A percentile compares a stretch with the other conserved stretches of the same genome.
These are phyloP conservation scores for Macroteleia sp. DNA, from an alignment of 2,888 invertebrate genomes.

Conservation along the genomic window DNA sequence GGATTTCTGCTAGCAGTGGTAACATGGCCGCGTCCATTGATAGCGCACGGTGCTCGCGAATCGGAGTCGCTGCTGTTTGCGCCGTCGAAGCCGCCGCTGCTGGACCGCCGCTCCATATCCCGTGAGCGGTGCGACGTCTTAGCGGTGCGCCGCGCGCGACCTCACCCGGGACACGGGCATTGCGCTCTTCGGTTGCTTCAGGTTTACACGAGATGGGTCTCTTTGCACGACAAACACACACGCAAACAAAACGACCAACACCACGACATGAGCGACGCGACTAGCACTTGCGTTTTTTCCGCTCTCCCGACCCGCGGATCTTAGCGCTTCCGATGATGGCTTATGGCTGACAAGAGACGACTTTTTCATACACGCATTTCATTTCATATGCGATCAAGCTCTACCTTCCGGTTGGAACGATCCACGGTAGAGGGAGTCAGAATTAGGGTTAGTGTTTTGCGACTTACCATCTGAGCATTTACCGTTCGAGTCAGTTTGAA, in stretches of 20 bases:
- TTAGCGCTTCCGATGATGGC: not conserved
- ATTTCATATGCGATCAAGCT: no score
- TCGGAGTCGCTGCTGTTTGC: constrained; percentile 27
- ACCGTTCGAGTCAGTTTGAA: no score
- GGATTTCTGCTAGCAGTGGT: constrained; percentile 81
- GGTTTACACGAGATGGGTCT: no score
- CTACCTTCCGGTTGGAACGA: no score
- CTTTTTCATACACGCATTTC: no score
- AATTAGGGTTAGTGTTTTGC: no score
- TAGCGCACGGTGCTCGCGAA: constrained; percentile 68
- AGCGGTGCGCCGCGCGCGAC: constrained; percentile 30
- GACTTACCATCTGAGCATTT: no score
- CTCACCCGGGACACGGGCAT: constrained; percentile 35
- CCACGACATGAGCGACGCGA: not conserved
- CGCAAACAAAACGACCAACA: not conserved
- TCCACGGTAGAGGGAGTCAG: no score
- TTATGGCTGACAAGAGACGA: constrained; percentile 8
- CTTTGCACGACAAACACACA: no score
- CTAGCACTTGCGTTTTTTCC: not conserved
- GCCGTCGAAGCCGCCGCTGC: constrained; percentile 15
- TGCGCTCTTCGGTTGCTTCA: not conserved
- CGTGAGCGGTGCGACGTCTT: not conserved
- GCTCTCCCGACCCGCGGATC: not conserved
- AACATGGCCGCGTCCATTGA: constrained; percentile 83
- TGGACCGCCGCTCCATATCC: constrained; percentile 35